Conservation (phyloP, 1,140 invertebrate species). For the Thaumetopoea pityocampa region DNA sequence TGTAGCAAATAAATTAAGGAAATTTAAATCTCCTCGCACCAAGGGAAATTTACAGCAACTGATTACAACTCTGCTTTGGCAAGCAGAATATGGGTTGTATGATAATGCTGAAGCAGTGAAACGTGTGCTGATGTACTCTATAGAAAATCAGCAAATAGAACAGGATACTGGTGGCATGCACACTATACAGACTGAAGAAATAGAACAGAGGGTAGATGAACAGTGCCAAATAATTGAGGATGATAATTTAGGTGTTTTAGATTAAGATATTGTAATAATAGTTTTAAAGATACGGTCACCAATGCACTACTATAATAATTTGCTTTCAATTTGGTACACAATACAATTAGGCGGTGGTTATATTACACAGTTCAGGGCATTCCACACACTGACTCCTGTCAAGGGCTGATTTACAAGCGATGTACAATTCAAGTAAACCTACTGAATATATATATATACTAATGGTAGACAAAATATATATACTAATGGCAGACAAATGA, state of each 20-base stretch:
- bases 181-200: constrained; percentile 15
- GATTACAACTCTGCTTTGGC: constrained; percentile 66
- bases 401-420: no score
- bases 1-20: constrained; percentile 59
- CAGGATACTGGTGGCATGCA: constrained; percentile 11
- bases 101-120: constrained; percentile 60
- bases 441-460: no score
- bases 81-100: constrained; percentile 63
- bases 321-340: no score
- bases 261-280: neutral
- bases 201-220: constrained; percentile 11
- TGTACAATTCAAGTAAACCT: no score
- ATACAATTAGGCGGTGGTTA: no score
- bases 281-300: constrained; percentile 4
- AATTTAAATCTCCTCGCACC: constrained; percentile 47
- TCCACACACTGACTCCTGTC: no score
- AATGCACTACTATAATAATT: neutral
- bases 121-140: constrained; percentile 45
- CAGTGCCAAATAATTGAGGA: constrained; percentile 22
- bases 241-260: constrained; percentile 10
- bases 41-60: constrained; percentile 60
- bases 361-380: no score
- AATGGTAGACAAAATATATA: no score
- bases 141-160: constrained; percentile 34
- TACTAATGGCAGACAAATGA: no score